These are phyloP conservation scores for Ostrea edulis DNA, from an alignment of 1,140 invertebrate genomes.

Conservation along the genomic window DNA sequence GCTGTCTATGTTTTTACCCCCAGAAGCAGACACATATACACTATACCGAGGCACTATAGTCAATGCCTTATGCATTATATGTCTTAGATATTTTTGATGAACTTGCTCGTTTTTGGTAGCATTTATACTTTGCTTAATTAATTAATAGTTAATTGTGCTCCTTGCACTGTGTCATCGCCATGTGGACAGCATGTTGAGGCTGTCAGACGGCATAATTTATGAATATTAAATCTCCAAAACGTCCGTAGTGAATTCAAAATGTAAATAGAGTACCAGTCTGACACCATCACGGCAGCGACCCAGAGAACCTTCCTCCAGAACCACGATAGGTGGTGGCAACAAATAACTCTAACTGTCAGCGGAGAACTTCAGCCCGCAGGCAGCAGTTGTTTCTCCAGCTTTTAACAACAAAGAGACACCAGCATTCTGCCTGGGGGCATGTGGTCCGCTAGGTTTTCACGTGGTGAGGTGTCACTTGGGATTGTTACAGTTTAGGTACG, in stretches of 20 bases:
- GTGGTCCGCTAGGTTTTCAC: conserved; percentile 15
- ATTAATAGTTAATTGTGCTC: conserved; percentile 30
- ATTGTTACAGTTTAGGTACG: conserved; percentile 25
- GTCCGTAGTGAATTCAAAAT: conserved; percentile 33
- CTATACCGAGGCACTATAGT: not conserved
- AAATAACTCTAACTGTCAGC: conserved; percentile 35
- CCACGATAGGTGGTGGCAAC: conserved; percentile 32
- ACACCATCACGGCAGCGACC: conserved; percentile 23
- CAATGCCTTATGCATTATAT: not conserved
- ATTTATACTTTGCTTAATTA: conserved; percentile 34
- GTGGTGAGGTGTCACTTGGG: conserved; percentile 37
- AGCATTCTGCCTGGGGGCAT: conserved; percentile 4
- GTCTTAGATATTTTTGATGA: not conserved
- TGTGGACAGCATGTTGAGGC: conserved; percentile 21
- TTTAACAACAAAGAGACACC: conserved; percentile 36
- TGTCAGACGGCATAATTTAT: conserved; percentile 26
- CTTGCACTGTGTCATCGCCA: conserved; percentile 28
- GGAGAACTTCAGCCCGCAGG: conserved; percentile 15
- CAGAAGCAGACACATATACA: not conserved
- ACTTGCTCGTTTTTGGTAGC: conserved; percentile 2
- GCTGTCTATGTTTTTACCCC: not conserved
- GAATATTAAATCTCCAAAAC: conserved; percentile 35
- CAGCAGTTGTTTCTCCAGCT: conserved; percentile 27
- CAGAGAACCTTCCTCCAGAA: conserved; percentile 13
- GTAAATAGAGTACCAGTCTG: conserved; percentile 29